phyloP scores from a whole-genome alignment of 1,140 invertebrate genomes.

The Penaeus indicus region DNA sequence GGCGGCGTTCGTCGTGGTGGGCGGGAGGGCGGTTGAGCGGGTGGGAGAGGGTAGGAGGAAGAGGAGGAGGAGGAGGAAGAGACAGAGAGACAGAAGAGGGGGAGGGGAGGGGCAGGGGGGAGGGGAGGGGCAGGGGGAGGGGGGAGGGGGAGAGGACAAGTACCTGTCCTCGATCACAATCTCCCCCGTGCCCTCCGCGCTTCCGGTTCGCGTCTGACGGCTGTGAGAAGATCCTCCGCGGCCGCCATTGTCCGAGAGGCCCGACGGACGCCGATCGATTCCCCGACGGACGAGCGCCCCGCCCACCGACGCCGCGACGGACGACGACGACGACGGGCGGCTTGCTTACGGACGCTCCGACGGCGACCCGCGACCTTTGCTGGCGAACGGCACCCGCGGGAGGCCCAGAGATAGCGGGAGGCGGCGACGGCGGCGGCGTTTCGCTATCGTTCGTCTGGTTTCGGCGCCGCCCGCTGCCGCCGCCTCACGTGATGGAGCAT shows the following conservation, averaged over 20 bases:
- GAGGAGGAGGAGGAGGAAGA: background rate
- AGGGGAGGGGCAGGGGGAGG: background rate
- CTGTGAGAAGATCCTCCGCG: too few relatives aligned
- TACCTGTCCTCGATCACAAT: slow-evolving; percentile 27
- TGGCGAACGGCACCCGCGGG: too few relatives aligned
- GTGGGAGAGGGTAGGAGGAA: background rate
- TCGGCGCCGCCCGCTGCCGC: background rate
- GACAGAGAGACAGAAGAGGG: background rate
- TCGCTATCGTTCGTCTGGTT: slow-evolving; percentile 25
- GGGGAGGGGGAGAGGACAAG: background rate
- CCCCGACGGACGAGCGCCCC: too few relatives aligned
- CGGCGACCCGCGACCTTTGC: too few relatives aligned
- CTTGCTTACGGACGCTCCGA: too few relatives aligned
- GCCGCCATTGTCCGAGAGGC: too few relatives aligned
- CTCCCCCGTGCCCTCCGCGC: background rate
- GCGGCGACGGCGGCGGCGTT: background rate
- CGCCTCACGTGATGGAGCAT: slow-evolving; percentile 32
- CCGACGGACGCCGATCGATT: too few relatives aligned
- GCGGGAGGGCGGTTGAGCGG: background rate
- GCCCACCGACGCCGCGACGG: too few relatives aligned
- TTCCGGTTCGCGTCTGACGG: too few relatives aligned
- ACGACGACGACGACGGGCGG: too few relatives aligned
- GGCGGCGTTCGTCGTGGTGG: slow-evolving; percentile 8
- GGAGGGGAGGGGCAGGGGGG: background rate
- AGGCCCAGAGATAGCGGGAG: too few relatives aligned